phyloP scores from a whole-genome alignment of 1,140 invertebrate species.

The Himalopsyche phryganea region DNA sequence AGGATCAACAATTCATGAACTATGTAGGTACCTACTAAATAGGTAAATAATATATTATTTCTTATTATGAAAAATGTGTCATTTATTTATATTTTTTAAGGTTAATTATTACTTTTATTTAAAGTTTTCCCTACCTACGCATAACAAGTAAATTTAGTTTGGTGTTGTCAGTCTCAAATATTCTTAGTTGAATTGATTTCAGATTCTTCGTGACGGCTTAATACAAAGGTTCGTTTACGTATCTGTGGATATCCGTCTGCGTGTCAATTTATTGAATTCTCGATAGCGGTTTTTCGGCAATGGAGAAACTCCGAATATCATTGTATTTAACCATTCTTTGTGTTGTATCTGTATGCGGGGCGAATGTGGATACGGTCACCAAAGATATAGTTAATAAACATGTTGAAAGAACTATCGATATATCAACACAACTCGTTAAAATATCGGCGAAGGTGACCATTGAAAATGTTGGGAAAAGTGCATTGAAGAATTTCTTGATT shows the following conservation, averaged over 20 bases:
- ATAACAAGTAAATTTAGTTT: too few relatives aligned
- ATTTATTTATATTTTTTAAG: too few relatives aligned
- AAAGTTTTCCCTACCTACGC: too few relatives aligned
- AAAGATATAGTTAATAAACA: constrained; percentile 69
- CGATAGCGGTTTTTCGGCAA: constrained; percentile 9
- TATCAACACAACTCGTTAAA: constrained; percentile 85
- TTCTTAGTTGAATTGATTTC: too few relatives aligned
- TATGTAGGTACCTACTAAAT: too few relatives aligned
- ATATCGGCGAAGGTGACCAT: constrained; percentile 73
- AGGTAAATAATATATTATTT: too few relatives aligned
- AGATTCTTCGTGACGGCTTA: too few relatives aligned
- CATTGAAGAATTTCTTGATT: constrained; percentile 68
- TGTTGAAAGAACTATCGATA: constrained; percentile 81
- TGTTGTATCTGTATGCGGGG: constrained; percentile 12
- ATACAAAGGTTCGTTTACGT: too few relatives aligned
- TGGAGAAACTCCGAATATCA: constrained; percentile 15
- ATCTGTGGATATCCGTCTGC: constrained; percentile 10
- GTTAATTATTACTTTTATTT: too few relatives aligned
- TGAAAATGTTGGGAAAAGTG: constrained; percentile 73
- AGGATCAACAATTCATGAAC: too few relatives aligned
- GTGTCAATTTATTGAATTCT: constrained; percentile 1
- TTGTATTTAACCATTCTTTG: constrained; percentile 13
- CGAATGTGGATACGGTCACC: constrained; percentile 42
- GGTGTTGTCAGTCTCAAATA: too few relatives aligned
- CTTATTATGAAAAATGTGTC: too few relatives aligned